Evolutionary conservation across 64 coral and sea anemone genomes (phyloP).

Genomic region (Cladopsammia gracilis): DNA sequence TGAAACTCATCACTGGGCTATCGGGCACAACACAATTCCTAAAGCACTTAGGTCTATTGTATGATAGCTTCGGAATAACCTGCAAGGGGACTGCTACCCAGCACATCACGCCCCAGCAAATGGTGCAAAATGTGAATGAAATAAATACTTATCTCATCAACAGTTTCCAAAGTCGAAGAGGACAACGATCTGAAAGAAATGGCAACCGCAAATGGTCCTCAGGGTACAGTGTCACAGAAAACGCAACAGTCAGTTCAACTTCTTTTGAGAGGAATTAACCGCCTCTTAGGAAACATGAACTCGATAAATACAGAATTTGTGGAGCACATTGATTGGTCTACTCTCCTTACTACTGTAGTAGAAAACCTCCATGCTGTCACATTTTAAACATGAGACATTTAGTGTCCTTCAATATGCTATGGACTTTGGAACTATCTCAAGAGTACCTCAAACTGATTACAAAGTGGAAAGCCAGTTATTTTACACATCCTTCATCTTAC

Average conservation of each 20-base stretch:
- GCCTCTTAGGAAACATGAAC: constrained; percentile 24
- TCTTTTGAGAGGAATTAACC: constrained; percentile 43
- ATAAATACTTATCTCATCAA: constrained; percentile 49
- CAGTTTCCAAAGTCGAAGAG: constrained; percentile 49
- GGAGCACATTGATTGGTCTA: constrained; percentile 49
- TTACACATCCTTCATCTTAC: constrained; percentile 35
- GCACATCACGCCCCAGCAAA: constrained; percentile 37
- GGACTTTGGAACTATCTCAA: constrained; percentile 47
- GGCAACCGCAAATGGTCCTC: constrained; percentile 42
- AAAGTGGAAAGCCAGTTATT: constrained; percentile 9
- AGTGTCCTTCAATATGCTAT: constrained; percentile 74
- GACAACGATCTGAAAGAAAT: constrained; percentile 44
- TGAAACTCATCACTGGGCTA: constrained; percentile 62
- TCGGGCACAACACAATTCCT: constrained; percentile 55
- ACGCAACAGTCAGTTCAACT: constrained; percentile 50
- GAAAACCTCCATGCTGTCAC: constrained; percentile 58
- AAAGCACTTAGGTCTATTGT: constrained; percentile 58
- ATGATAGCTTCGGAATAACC: constrained; percentile 46
- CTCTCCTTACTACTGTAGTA: constrained; percentile 40
- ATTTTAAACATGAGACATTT: constrained; percentile 68
- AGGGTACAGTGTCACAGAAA: constrained; percentile 59
- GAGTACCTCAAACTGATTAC: constrained; percentile 25
- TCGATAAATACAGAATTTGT: constrained; percentile 28
- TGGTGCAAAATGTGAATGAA: constrained; percentile 26
- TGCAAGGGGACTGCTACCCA: constrained; percentile 25